Evolutionary conservation across 2,113 vertebrate genomes (phyloP).

Genomic region (Rhea pennata): DNA sequence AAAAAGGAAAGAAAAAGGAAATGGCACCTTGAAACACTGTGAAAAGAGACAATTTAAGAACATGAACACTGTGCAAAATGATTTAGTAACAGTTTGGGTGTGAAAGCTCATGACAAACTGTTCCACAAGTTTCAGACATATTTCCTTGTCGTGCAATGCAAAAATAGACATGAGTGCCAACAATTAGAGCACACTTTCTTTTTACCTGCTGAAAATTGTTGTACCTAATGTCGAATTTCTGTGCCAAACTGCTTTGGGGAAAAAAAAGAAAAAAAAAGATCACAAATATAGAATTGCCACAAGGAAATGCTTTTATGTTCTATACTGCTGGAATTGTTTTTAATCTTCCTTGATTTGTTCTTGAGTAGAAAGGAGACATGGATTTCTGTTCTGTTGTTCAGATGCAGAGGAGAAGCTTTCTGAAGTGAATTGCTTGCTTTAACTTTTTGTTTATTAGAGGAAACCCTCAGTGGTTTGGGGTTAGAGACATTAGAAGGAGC

Average conservation of each 20-base stretch:
- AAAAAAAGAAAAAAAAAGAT: neutral
- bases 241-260: neutral
- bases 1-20: neutral
- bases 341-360: neutral
- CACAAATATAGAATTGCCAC: neutral
- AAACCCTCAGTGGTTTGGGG: neutral
- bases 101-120: neutral
- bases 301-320: neutral
- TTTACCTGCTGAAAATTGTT: neutral
- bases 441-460: neutral
- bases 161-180: neutral
- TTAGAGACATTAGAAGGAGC: neutral
- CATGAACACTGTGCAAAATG: neutral
- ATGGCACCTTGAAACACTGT: neutral
- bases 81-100: neutral
- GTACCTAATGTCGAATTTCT: neutral
- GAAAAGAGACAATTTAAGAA: neutral
- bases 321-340: accelerated
- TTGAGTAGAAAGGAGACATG: neutral
- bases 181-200: neutral
- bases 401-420: neutral
- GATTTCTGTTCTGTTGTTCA: neutral
- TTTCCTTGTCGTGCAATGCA: neutral
- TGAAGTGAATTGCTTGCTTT: neutral
- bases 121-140: neutral